Evolutionary conservation across 1,140 invertebrate genomes (phyloP).

Genomic region (Bombus superbus): DNA sequence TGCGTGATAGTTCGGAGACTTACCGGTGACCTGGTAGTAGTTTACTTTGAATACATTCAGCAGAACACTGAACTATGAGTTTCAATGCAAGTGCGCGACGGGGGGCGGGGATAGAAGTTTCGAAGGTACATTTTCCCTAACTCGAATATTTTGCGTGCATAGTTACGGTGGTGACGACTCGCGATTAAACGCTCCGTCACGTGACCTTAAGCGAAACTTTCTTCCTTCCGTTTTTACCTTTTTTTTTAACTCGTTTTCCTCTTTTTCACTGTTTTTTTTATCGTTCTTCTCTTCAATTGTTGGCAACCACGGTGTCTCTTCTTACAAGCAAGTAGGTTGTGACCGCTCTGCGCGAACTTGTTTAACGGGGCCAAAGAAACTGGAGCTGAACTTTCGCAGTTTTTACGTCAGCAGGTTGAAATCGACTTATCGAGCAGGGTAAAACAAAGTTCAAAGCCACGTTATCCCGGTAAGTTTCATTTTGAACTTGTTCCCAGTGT

Average conservation of each 20-base stretch:
- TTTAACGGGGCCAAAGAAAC: slow-evolving; percentile 69
- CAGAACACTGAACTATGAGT: slow-evolving; percentile 60
- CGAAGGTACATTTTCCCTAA: slow-evolving; percentile 51
- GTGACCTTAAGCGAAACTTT: slow-evolving; percentile 55
- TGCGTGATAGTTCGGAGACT: slow-evolving; percentile 40
- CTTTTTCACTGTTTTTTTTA: not conserved
- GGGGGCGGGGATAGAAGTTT: slow-evolving; percentile 18
- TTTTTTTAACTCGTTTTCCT: not conserved
- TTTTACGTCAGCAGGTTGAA: slow-evolving; percentile 61
- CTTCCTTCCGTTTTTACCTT: not conserved
- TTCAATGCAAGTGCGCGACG: slow-evolving; percentile 46
- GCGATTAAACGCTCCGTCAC: slow-evolving; percentile 57
- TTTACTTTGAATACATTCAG: slow-evolving; percentile 58
- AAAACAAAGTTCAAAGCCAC: slow-evolving; percentile 68
- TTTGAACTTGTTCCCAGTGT: slow-evolving; percentile 39
- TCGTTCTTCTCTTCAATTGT: slow-evolving; percentile 35
- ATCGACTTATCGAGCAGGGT: slow-evolving; percentile 63
- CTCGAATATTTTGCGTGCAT: slow-evolving; percentile 60
- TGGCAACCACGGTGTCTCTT: slow-evolving; percentile 44
- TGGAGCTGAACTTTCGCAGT: slow-evolving; percentile 55
- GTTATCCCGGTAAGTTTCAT: slow-evolving; percentile 55
- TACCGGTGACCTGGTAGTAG: slow-evolving; percentile 51
- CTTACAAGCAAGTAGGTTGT: slow-evolving; percentile 43
- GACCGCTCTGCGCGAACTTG: slow-evolving; percentile 57
- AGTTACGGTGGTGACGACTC: slow-evolving; percentile 27